Evolutionary conservation across 2,797 vertebrate species (phyloP).

Genomic region (Tapera naevia): DNA sequence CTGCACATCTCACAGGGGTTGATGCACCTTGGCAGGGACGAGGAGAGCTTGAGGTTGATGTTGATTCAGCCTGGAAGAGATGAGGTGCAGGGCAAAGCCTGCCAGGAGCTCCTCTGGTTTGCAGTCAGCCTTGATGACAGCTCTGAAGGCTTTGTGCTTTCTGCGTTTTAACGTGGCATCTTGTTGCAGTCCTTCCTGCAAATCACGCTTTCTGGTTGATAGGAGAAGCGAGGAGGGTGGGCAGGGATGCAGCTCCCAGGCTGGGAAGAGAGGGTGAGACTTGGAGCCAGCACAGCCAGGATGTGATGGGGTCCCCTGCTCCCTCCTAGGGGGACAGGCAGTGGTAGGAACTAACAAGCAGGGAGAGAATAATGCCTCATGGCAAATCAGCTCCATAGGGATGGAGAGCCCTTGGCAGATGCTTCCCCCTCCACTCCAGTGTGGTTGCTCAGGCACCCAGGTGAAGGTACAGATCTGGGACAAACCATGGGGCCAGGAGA

Average conservation of each 20-base stretch:
- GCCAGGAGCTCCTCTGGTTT: neutral
- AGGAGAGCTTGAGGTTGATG: neutral
- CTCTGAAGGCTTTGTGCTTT: rapidly evolving
- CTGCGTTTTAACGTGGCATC: rapidly evolving
- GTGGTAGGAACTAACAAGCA: neutral
- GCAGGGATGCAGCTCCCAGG: neutral
- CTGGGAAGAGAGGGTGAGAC: neutral
- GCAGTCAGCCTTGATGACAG: rapidly evolving
- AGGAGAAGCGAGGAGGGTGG: neutral
- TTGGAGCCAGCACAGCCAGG: neutral
- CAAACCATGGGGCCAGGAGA: neutral
- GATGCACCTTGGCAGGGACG: neutral
- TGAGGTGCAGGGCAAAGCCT: rapidly evolving
- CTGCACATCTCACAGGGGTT: rapidly evolving
- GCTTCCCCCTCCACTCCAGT: rapidly evolving
- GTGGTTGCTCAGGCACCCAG: rapidly evolving
- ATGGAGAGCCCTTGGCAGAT: too few species aligned
- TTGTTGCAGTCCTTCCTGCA: rapidly evolving
- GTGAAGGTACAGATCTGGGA: neutral
- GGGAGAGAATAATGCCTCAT: neutral
- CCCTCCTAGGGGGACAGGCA: neutral
- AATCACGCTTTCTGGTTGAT: neutral
- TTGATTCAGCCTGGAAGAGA: neutral
- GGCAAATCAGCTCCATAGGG: neutral
- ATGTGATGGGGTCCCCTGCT: neutral